These are phyloP conservation scores for Papilio polyxenes DNA, from an alignment of 1,140 invertebrate genomes.

Conservation along the genomic window DNA sequence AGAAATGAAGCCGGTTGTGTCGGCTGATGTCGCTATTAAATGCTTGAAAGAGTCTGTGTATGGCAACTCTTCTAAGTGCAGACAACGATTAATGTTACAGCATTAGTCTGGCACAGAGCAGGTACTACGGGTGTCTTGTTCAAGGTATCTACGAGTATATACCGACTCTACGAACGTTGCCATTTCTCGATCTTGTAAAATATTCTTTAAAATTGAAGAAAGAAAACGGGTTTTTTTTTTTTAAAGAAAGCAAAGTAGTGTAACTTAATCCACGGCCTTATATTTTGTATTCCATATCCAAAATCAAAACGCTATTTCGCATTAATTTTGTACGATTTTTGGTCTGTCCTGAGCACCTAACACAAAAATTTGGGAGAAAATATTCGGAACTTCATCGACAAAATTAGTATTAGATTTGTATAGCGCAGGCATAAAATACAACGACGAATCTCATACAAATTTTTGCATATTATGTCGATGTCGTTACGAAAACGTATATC, in stretches of 20 bases:
- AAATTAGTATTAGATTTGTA: no score
- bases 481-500: no score
- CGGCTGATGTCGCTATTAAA: not conserved
- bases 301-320: no score
- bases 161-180: not conserved
- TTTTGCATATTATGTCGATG: no score
- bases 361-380: no score
- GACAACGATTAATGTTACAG: not conserved
- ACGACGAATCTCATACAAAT: no score
- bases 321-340: no score
- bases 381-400: no score
- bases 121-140: not conserved
- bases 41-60: not conserved
- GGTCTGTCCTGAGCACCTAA: no score
- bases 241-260: not conserved
- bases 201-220: not conserved
- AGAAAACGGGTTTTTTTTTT: not conserved
- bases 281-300: not conserved
- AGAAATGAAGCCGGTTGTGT: not conserved
- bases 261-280: not conserved
- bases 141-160: not conserved
- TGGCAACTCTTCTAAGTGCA: conserved; percentile 2
- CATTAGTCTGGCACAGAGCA: not conserved
- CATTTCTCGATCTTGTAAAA: not conserved
- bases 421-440: no score